Evolutionary conservation across 2,888 invertebrate species (phyloP), one percentile per base, ranked within the genome.

Genomic region (Endomychus coccineus): DNA sequence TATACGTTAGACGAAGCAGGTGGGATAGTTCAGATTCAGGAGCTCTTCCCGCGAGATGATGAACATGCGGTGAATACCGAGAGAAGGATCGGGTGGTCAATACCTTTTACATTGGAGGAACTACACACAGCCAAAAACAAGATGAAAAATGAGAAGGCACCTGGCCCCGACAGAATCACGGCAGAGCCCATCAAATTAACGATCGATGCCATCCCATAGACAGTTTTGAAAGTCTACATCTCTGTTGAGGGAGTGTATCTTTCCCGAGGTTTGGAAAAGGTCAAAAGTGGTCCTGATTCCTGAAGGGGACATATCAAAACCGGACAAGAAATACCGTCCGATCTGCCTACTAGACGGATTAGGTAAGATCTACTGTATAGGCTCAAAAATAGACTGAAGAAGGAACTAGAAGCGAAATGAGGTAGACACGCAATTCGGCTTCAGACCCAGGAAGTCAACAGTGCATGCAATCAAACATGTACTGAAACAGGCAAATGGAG

Each of bases 291-390:
- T 36, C 11, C 35, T 27, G n/a, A 12, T 27, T 6, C 34, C 43
- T 2, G 44, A 48, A 25, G 40, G 34, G 7, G 37, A 40, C 3
- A 39, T 48, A 28, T 31, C 35, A 6, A 29, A 35, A 14, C 25
- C 31, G 6, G 15, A 21, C 10, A 38, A 35, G n/a, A 45, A 27
- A 35, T 48, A 38, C 28, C 40, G 44, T 7, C 39, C 48, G 12
- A 36, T 48, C 3, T 43, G 45, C 4, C 29, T 48, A 9, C 34
- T 45, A 19, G n/a, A n/a, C n/a, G n/a, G n/a, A n/a, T n/a, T n/a
- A n/a, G n/a, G n/a, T n/a, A n/a, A n/a, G n/a, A n/a, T n/a, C n/a
- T n/a, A n/a, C n/a, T n/a, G n/a, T n/a, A n/a, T n/a, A n/a, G n/a
- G n/a, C n/a, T n/a, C n/a, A n/a, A n/a, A n/a, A n/a, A n/a, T n/a